A percentile compares a stretch with the other conserved stretches of the same genome.
Evolutionary conservation across 2,888 invertebrate genomes (phyloP).

Genomic region (Ectemnius cavifrons): DNA sequence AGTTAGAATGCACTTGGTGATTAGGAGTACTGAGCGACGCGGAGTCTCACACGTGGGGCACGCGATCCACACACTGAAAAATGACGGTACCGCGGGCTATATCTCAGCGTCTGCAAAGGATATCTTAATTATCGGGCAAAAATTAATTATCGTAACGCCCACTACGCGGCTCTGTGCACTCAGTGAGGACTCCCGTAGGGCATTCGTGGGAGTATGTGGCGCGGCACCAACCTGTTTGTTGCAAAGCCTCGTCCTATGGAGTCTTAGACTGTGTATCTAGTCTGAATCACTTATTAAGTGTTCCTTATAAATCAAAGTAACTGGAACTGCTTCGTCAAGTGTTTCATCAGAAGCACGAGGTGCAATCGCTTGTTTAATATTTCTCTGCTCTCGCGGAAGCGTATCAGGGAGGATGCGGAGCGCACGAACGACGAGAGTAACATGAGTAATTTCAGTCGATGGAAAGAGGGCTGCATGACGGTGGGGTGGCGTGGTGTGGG

Average conservation of each 20-base stretch:
- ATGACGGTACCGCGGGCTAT: conserved; percentile 65
- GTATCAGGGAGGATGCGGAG: conserved; percentile 55
- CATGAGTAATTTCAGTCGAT: conserved; percentile 71
- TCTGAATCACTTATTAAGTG: conserved; percentile 9
- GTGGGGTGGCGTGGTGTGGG: conserved; percentile 68
- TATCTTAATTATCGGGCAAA: conserved; percentile 74
- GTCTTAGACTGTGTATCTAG: conserved; percentile 25
- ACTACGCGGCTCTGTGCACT: conserved; percentile 49
- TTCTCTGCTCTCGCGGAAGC: conserved; percentile 55
- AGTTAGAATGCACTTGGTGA: not conserved
- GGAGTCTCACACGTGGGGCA: conserved; percentile 42
- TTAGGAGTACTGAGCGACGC: conserved; percentile 30
- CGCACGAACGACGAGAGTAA: conserved; percentile 63
- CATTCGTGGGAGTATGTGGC: conserved; percentile 55
- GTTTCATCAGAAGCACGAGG: conserved; percentile 40
- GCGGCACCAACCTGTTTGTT: conserved; percentile 22
- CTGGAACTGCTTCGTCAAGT: no score
- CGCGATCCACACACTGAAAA: conserved; percentile 62
- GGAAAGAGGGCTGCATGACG: conserved; percentile 64
- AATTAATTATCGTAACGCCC: conserved; percentile 74
- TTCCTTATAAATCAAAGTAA: conserved; percentile 9
- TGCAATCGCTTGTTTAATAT: conserved; percentile 18
- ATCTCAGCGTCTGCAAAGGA: conserved; percentile 60
- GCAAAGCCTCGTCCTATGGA: conserved; percentile 13
- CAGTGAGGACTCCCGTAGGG: conserved; percentile 54